Conservation (phyloP, 2,797 vertebrate species). For the Astyanax mexicanus region DNA sequence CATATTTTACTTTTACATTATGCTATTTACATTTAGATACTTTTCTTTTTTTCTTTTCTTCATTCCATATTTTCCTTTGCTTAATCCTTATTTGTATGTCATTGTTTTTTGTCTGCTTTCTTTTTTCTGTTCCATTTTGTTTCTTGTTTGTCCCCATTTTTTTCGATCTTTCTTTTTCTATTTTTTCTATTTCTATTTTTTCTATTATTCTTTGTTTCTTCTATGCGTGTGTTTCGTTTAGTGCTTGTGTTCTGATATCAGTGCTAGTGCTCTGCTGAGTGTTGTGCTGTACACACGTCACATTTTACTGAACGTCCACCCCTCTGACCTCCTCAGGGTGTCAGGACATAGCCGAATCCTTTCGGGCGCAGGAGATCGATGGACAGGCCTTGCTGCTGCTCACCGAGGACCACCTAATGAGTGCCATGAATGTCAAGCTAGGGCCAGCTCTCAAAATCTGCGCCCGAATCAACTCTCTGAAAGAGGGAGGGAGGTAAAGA, state of each 20-base stretch:
- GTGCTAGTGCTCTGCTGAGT: too few relatives aligned
- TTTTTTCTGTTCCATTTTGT: background rate
- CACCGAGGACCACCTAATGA: constrained; percentile 98
- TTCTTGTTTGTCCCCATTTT: background rate
- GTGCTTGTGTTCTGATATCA: too few relatives aligned
- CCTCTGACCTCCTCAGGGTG: constrained; percentile 79
- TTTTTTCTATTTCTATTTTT: background rate
- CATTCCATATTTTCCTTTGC: too few relatives aligned
- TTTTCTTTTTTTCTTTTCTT: background rate
- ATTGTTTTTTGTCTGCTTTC: too few relatives aligned
- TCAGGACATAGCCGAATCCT: constrained; percentile 94
- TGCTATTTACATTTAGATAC: too few relatives aligned
- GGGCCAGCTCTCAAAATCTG: constrained; percentile 98
- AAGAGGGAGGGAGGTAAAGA: constrained; percentile 73
- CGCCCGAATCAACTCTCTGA: constrained; percentile 96
- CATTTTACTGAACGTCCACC: background rate
- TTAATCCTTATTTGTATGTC: too few relatives aligned
- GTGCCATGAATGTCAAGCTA: constrained; percentile 97
- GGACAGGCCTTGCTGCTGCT: constrained; percentile 96
- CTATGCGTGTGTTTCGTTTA: background rate
- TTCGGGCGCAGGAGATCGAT: constrained; percentile 96
- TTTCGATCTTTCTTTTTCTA: background rate
- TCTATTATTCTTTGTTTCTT: background rate
- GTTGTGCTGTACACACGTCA: background rate
- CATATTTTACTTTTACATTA: too few relatives aligned